Base-by-base conservation (phyloP, 2,888 invertebrate species). In the Ectemnius continuus region DNA sequence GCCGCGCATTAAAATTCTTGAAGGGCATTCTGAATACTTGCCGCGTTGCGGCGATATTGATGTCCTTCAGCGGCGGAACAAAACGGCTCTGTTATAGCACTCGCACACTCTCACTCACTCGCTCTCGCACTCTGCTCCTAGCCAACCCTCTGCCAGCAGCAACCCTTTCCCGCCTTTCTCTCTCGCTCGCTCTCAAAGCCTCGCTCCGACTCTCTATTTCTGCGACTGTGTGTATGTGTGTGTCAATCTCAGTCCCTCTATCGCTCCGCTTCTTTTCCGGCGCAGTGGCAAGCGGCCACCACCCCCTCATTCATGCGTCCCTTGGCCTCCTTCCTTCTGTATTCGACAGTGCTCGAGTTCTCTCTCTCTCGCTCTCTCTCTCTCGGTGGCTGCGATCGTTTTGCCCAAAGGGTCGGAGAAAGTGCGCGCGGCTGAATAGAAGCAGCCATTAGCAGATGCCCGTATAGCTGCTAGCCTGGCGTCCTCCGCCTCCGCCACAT, bases 1-100 rank as follows among this genome's bases (percentile, higher is more conserved):
- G 86, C 85, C 85, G 84, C 84, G 85, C 87, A 87, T 88, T 88
- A 87, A 88, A 88, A 88, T 88, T 88, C 87, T 87, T 86, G 82
- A 88, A 88, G 85, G 86, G 86, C 85, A 86, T 86, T 84, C 86
- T 84, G 87, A 87, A 87, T 87, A 87, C 85, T 84, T 83, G 81
- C 76, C 80, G 78, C 75, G 61, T 60, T 73, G 58, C 73, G 69
- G 72, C 84, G 83, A 85, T 87, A 87, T 87, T 82, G 87, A 87
- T 85, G 84, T 83, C 77, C 79, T 73, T 70, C 70, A 26, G 20
- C 28, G 76, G 36, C 36, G 68, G 85, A 82, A 85, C 81, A 84
- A 84, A 84, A 84, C 84, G 82, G 75, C 73, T 76, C 60, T 56
- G 78, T 70, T 62, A 62, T 71, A 70, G 62, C 28, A 45, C 8